phyloP scores from a whole-genome alignment of 53 echinoderm and acorn worm species.

The Antedon mediterranea region DNA sequence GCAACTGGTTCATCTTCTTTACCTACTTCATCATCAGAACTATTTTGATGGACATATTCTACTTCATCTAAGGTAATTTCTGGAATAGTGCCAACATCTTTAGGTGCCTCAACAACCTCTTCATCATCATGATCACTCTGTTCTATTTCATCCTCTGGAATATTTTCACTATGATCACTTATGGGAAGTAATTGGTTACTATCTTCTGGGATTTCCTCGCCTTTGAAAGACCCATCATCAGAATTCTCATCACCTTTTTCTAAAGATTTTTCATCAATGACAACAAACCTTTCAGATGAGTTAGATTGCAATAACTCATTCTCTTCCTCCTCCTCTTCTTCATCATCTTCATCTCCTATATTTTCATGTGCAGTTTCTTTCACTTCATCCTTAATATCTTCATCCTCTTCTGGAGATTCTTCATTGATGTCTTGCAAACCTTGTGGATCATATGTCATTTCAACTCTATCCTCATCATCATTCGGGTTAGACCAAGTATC shows the following conservation, averaged over 20 bases:
- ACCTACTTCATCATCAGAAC: conserved; percentile 3
- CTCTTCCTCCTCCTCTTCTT: background rate
- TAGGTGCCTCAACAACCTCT: background rate
- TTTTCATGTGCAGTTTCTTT: background rate
- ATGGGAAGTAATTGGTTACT: background rate
- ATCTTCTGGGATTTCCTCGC: background rate
- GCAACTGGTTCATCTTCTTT: background rate
- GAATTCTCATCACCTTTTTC: background rate
- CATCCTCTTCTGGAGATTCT: conserved; percentile 1
- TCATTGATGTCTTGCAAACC: background rate
- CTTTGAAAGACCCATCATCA: background rate
- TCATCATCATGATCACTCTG: background rate
- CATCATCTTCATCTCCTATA: no score
- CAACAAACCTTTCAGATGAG: background rate
- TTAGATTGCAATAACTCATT: background rate
- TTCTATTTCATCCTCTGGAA: background rate
- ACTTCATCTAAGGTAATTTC: conserved; percentile 2
- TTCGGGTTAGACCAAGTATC: background rate
- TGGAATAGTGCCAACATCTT: background rate
- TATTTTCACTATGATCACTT: background rate
- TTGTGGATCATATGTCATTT: background rate
- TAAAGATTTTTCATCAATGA: background rate
- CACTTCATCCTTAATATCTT: conserved; percentile 4
- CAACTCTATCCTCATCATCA: background rate
- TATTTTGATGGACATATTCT: conserved; percentile 5